phyloP scores from a whole-genome alignment of 2,113 vertebrate genomes.

The Prunella himalayana region DNA sequence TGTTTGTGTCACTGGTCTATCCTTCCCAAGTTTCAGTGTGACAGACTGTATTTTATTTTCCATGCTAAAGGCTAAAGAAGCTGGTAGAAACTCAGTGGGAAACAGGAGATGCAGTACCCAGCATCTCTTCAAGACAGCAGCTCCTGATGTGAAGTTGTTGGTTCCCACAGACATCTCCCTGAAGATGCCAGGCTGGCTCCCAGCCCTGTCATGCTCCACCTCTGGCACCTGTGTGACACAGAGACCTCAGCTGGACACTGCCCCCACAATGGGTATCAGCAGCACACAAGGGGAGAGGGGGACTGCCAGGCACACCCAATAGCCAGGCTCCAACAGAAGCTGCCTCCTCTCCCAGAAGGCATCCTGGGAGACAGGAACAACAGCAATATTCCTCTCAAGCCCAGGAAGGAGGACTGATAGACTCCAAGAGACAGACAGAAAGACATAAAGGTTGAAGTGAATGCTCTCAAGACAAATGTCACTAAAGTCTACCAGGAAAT shows the following conservation, averaged over 20 bases:
- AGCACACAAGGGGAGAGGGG: background rate
- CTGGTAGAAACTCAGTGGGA: background rate
- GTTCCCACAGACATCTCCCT: background rate
- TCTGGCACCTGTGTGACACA: background rate
- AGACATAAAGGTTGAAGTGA: background rate
- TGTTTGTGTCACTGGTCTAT: background rate
- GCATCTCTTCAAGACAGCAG: background rate
- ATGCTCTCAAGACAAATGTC: background rate
- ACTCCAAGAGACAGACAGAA: background rate
- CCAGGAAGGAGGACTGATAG: background rate
- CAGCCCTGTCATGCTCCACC: background rate
- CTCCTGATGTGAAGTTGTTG: background rate
- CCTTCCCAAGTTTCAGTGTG: background rate
- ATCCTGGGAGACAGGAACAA: background rate
- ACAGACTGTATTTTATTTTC: background rate
- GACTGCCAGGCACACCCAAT: background rate
- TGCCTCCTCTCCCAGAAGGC: background rate
- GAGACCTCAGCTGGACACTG: background rate
- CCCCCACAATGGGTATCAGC: accelerated
- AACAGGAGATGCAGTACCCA: background rate
- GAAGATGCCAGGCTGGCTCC: background rate
- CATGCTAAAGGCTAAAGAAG: background rate
- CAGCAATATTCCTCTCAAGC: background rate
- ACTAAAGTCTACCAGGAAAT: background rate
- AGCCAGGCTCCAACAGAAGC: background rate